phyloP scores from a whole-genome alignment of 2,797 vertebrate species.

The Simalia tracyae region DNA sequence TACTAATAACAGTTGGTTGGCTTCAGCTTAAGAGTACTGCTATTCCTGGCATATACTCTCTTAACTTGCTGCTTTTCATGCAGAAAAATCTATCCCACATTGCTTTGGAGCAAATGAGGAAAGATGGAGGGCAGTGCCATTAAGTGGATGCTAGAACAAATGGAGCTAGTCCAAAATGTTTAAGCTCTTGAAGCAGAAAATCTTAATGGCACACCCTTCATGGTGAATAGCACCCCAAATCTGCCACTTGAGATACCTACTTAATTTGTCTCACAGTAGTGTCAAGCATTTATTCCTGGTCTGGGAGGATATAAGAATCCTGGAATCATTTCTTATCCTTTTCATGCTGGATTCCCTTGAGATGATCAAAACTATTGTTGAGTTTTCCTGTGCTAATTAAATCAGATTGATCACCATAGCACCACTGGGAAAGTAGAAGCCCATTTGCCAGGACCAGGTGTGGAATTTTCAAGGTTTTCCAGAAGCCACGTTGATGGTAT shows the following conservation, averaged over 20 bases:
- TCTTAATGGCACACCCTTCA: not conserved
- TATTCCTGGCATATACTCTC: not conserved
- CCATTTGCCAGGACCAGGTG: not conserved
- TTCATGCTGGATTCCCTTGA: not conserved
- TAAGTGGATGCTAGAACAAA: not conserved
- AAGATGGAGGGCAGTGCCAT: not conserved
- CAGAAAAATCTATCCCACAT: not conserved
- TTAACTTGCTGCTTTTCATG: not conserved
- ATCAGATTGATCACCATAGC: conserved; percentile 8
- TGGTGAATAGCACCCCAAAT: not conserved
- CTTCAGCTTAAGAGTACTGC: not conserved
- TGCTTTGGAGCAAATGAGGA: not conserved
- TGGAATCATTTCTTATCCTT: not conserved
- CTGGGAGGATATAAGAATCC: not conserved
- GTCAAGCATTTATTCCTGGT: not conserved
- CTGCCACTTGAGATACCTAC: not conserved
- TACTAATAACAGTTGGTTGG: too few species aligned
- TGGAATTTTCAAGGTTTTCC: not conserved
- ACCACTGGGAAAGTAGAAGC: not conserved
- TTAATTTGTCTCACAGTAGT: not conserved
- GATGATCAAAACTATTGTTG: not conserved
- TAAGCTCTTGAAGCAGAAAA: not conserved
- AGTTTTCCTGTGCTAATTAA: not conserved
- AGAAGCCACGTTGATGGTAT: not conserved
- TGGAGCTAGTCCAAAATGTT: not conserved